A percentile compares a stretch with the other conserved stretches of the same genome.
These are phyloP conservation scores for Philypnodon macrostomus DNA, from an alignment of 2,797 vertebrate species.

Conservation along the genomic window DNA sequence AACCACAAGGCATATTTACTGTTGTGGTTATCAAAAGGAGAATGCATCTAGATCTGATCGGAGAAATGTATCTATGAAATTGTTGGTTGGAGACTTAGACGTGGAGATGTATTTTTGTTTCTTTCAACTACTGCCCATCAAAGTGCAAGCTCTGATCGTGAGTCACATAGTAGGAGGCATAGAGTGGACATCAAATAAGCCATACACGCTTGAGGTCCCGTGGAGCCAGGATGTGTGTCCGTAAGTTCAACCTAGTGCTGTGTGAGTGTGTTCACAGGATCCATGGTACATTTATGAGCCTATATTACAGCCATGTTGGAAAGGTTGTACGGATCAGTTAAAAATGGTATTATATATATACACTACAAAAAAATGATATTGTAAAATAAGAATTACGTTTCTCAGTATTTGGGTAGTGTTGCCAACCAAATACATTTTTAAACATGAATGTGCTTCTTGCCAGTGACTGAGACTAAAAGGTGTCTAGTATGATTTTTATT, in stretches of 20 bases:
- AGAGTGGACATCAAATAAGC: conserved; percentile 14
- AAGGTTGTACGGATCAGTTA: too few relatives aligned
- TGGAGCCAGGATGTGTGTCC: conserved; percentile 15
- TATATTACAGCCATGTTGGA: not conserved
- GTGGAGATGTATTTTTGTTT: not conserved
- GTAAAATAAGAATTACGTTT: too few relatives aligned
- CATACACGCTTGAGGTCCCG: not conserved
- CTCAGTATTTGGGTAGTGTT: too few relatives aligned
- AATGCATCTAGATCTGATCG: conserved; percentile 15
- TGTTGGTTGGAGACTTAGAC: conserved; percentile 1
- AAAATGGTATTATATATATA: too few relatives aligned
- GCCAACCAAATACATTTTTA: too few relatives aligned
- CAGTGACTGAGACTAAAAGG: too few relatives aligned
- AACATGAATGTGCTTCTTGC: too few relatives aligned
- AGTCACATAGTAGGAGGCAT: conserved; percentile 1
- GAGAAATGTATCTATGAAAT: not conserved
- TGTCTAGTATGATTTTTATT: too few relatives aligned
- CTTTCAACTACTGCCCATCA: conserved; percentile 20
- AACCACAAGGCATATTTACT: conserved; percentile 16
- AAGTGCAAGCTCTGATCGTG: conserved; percentile 24
- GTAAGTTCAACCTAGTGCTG: conserved; percentile 4
- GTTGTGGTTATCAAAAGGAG: conserved; percentile 11
- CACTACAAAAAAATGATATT: too few relatives aligned
- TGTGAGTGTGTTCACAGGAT: conserved; percentile 10
- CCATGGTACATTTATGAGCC: too few relatives aligned